Evolutionary conservation across 1,140 invertebrate species (phyloP).

Genomic region (Rhagoletis pomonella): DNA sequence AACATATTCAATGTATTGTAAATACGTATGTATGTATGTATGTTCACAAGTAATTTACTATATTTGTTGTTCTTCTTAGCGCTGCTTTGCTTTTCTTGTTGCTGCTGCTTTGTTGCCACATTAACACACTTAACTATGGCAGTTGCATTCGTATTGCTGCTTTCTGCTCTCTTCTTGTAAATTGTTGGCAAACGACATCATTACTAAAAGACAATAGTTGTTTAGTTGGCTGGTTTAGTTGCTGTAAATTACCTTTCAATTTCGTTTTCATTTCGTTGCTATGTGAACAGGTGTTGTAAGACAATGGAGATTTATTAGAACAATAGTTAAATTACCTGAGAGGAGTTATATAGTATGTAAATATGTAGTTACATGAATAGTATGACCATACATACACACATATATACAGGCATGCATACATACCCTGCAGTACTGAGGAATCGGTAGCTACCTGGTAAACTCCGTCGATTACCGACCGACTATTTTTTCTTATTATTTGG

Average conservation of each 20-base stretch:
- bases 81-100: no score
- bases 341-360: background rate
- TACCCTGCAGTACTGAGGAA: no score
- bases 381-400: no score
- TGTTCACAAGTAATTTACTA: background rate
- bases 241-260: slow-evolving; percentile 27
- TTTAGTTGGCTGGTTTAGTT: background rate
- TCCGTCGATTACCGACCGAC: no score
- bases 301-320: slow-evolving; percentile 32
- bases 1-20: no score
- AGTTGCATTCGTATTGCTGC: background rate
- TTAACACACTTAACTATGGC: slow-evolving; percentile 6
- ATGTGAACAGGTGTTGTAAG: background rate
- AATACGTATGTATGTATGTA: background rate
- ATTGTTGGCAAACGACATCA: background rate
- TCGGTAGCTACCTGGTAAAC: no score
- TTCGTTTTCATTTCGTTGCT: slow-evolving; percentile 25
- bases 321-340: background rate
- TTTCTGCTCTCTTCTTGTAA: background rate
- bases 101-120: slow-evolving; percentile 25
- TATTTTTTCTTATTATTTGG: no score
- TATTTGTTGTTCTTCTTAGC: background rate
- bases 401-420: no score
- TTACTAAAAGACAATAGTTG: background rate
- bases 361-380: no score